These are phyloP conservation scores for Heteromormyrus szaboi DNA, from an alignment of 2,797 vertebrate genomes.

Conservation along the genomic window DNA sequence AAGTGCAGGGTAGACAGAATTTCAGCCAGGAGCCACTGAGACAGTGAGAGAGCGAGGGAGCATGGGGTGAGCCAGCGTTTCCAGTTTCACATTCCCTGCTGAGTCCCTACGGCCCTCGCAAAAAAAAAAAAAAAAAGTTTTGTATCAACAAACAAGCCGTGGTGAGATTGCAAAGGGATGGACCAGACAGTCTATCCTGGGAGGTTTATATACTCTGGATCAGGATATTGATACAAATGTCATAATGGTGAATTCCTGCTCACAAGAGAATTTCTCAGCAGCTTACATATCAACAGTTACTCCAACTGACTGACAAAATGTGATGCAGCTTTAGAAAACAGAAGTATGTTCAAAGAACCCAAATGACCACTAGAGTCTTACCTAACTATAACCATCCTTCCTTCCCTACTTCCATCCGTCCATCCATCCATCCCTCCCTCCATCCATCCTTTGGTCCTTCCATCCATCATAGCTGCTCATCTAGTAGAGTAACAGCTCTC, in stretches of 20 bases:
- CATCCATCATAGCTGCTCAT: not conserved
- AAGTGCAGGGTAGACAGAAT: constrained; percentile 38
- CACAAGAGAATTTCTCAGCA: not conserved
- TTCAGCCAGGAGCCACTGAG: constrained; percentile 29
- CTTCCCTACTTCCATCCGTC: not conserved
- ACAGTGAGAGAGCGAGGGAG: not conserved
- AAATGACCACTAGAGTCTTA: not conserved
- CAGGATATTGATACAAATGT: constrained; percentile 3
- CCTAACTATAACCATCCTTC: not conserved
- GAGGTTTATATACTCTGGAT: not conserved
- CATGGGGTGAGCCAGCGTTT: constrained; percentile 18
- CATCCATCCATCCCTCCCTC: not conserved
- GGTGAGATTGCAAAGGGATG: not conserved
- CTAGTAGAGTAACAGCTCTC: not conserved
- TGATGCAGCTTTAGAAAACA: not conserved
- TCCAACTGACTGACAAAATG: not conserved
- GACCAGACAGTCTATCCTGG: not conserved
- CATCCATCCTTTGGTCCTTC: not conserved
- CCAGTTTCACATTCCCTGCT: constrained; percentile 13
- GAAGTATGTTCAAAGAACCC: not conserved
- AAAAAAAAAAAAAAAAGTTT: not conserved
- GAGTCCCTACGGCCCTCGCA: not conserved
- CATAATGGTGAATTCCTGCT: not conserved
- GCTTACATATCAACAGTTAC: constrained; percentile 9
- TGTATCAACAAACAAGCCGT: not conserved